These are phyloP conservation scores for Sylvia atricapilla DNA, from an alignment of 2,113 vertebrate species.

Conservation along the genomic window DNA sequence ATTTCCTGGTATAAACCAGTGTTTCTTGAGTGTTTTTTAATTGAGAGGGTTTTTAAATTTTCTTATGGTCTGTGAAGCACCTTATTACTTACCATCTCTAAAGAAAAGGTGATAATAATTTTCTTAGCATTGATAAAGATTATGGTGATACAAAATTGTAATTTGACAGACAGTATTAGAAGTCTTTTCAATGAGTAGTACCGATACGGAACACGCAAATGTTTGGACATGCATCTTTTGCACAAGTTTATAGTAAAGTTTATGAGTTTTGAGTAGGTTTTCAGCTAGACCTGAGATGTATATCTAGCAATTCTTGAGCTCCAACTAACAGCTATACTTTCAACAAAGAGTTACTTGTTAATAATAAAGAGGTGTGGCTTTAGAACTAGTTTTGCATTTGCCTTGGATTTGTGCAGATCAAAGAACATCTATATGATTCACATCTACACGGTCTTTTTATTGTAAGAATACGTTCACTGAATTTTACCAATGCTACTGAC, in stretches of 20 bases:
- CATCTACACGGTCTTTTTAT: neutral
- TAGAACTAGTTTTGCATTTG: neutral
- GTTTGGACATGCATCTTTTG: neutral
- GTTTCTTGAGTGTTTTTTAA: neutral
- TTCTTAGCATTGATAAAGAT: neutral
- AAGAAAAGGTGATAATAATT: neutral
- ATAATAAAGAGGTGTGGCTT: neutral
- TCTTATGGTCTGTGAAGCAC: neutral
- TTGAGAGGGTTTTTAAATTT: neutral
- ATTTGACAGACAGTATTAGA: neutral
- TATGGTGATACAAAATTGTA: neutral
- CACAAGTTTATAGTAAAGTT: neutral
- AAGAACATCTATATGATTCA: neutral
- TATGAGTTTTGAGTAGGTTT: neutral
- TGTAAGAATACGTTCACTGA: neutral
- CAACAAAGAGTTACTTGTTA: neutral
- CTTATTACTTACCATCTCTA: neutral
- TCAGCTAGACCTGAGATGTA: neutral
- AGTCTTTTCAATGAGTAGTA: neutral
- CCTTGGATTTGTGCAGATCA: neutral
- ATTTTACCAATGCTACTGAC: neutral
- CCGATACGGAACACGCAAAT: neutral
- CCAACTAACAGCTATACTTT: accelerated
- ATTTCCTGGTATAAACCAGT: neutral
- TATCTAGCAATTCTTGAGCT: neutral